Base-by-base conservation (phyloP, 2,797 vertebrate genomes). In the Neosilurus hyrtlii region DNA sequence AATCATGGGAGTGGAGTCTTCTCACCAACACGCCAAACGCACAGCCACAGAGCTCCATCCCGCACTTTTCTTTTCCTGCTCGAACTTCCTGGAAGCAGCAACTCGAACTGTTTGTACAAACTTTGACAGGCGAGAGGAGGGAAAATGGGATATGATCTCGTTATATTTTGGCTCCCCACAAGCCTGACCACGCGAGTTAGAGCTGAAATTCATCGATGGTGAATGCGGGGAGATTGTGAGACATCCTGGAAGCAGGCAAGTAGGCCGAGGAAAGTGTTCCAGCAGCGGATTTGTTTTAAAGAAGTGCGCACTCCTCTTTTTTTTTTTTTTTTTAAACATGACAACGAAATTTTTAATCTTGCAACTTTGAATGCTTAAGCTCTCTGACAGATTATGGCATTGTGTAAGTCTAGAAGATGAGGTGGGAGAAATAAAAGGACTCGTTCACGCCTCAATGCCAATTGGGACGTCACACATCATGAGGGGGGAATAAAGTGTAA, bases 361-460 rank as follows among this genome's bases (percentile, higher is more conserved):
- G 37, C 76, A 83, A 86, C 72, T 87, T 84, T 82, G 59, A 86
- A 79, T 81, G 79, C 83, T 70, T 80, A 82, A 86, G 72, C 82
- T 86, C 79, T 80, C 59, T 82, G 68, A 78, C 76, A 80, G 82
- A 82, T 86, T 84, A 80, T 82, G 80, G 30, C 59, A 72, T 84
- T 57, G 66, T 82, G 78, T 67, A 73, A 62, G 61, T 84, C 59
- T 26, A 43, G 22, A 80, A 35, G 49, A 68, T 26, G 8, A 35
- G 10, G 59, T 22, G 43, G 15, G 11, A 56, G 43, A 54, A 71
- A 83, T 43, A 62, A 83, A 70, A 26, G 52, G 56, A 94, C 95
- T 95, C 95, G 95, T 95, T 95, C 94, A 92, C 73, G 90, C 92
- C 94, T 92, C 93, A 95, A 95, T 94, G 93, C 94, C 95, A 94